phyloP scores from a whole-genome alignment of 2,888 invertebrate genomes.

The Thecophora atra region DNA sequence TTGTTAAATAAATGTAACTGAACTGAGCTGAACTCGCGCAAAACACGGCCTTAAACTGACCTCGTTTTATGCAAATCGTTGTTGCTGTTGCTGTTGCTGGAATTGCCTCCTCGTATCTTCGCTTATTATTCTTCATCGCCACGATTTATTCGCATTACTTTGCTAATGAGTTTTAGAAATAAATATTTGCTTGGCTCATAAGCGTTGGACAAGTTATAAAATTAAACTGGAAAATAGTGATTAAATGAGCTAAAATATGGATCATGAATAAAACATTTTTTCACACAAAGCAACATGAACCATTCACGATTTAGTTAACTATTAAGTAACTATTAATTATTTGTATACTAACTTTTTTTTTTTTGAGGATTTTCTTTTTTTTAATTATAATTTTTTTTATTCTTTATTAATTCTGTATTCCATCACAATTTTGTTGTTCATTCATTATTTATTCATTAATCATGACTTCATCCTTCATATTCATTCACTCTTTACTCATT shows the following conservation, averaged over 20 bases:
- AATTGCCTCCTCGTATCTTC: neutral
- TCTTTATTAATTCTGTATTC: too few relatives aligned
- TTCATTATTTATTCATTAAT: too few relatives aligned
- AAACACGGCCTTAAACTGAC: constrained; percentile 9
- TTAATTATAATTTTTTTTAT: too few relatives aligned
- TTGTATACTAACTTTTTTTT: too few relatives aligned
- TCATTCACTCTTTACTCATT: too few relatives aligned
- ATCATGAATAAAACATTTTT: neutral
- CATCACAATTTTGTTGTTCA: too few relatives aligned
- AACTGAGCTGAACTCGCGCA: constrained; percentile 6
- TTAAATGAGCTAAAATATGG: neutral
- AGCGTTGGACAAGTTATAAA: neutral
- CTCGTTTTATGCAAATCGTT: neutral
- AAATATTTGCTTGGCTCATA: constrained; percentile 4
- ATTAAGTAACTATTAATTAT: too few relatives aligned
- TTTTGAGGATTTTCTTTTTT: too few relatives aligned
- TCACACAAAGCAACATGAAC: too few relatives aligned
- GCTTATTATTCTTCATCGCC: constrained; percentile 5
- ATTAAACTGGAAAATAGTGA: neutral
- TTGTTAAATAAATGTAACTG: constrained; percentile 25
- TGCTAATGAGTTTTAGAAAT: constrained; percentile 26
- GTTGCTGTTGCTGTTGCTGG: neutral
- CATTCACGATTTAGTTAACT: too few relatives aligned
- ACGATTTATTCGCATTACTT: constrained; percentile 30
- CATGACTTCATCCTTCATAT: too few relatives aligned